Evolutionary conservation across 2,113 vertebrate genomes (phyloP).

Genomic region (Rousettus leschenaultii): DNA sequence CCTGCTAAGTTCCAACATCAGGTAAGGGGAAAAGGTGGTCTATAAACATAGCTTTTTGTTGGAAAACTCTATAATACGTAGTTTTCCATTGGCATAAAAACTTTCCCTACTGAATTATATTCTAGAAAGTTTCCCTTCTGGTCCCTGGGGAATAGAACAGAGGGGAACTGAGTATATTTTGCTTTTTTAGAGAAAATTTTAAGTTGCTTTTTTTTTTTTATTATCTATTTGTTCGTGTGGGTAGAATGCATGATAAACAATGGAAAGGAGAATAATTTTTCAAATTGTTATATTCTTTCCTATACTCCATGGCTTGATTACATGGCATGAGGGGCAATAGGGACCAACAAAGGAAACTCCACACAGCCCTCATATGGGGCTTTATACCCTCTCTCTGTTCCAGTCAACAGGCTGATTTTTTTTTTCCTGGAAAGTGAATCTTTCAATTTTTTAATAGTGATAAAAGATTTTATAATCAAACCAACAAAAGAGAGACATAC

Average conservation of each 20-base stretch:
- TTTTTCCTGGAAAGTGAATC: background rate
- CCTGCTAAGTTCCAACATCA: background rate
- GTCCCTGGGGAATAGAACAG: background rate
- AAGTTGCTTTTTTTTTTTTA: background rate
- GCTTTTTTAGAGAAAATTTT: background rate
- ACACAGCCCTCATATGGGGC: rapidly evolving
- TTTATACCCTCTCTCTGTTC: background rate
- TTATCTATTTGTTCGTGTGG: background rate
- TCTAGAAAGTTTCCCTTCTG: background rate
- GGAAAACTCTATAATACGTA: background rate
- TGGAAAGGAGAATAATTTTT: background rate
- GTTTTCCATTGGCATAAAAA: background rate
- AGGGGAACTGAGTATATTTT: background rate
- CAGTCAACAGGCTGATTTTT: background rate
- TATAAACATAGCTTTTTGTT: background rate
- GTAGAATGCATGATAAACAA: background rate
- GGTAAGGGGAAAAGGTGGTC: background rate
- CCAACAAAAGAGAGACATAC: background rate
- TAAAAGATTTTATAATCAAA: background rate
- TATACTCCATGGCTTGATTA: background rate
- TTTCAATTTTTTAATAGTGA: background rate
- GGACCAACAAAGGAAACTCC: background rate
- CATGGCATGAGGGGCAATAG: background rate
- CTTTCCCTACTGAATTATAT: background rate
- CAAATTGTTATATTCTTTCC: background rate